A percentile compares a stretch with the other conserved stretches of the same genome.
phyloP scores from a whole-genome alignment of 2,797 vertebrate genomes.

The Sciaenops ocellatus region DNA sequence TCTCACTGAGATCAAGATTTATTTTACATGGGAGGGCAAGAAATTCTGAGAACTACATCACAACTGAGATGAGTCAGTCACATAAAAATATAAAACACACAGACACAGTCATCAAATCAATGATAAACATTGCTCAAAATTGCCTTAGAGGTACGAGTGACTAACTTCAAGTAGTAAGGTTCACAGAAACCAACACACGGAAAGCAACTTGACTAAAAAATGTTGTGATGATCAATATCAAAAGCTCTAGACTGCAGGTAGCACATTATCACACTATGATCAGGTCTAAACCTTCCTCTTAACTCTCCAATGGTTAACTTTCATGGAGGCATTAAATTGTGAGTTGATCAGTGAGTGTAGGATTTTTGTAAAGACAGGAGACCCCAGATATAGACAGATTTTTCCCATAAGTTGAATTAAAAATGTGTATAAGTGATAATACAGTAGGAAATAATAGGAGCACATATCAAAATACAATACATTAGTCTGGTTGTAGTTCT shows the following conservation, averaged over 20 bases:
- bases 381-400: neutral
- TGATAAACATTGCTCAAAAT: neutral
- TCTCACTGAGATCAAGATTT: conserved; percentile 12
- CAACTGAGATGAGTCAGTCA: neutral
- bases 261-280: neutral
- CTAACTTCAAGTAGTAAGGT: neutral
- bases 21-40: conserved; percentile 17
- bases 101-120: neutral
- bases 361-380: conserved; percentile 12
- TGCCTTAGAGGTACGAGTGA: neutral
- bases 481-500: neutral
- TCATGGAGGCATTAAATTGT: neutral
- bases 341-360: conserved; percentile 16
- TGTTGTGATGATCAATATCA: neutral
- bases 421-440: neutral
- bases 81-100: neutral
- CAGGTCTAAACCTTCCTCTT: neutral
- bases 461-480: conserved; percentile 18
- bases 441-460: neutral
- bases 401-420: neutral
- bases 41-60: neutral
- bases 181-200: neutral
- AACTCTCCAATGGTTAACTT: neutral
- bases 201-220: neutral
- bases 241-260: neutral